Evolutionary conservation across 1,140 invertebrate species (phyloP), one percentile per base, ranked within the genome.

Genomic region (Drosophila bipectinata): DNA sequence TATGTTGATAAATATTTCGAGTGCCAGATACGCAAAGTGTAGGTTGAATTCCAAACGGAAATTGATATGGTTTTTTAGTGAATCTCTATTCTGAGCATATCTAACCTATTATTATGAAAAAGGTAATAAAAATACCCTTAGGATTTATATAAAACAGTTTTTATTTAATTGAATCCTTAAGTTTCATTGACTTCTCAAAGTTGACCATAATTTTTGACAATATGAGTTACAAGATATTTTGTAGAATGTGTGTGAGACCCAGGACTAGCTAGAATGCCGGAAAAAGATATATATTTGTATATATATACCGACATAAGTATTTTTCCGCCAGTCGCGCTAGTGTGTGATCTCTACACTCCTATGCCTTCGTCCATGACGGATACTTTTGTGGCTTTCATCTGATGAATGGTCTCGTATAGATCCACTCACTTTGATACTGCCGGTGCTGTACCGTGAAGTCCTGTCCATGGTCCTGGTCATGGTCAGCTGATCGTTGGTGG

Each of bases 1-100:
- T 9, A 57, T 69, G 67, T 49, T 57, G 15, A 48, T 57, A 37
- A 69, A 57, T 69, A 69, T 49, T 59, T 47, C 15, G 18, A 44
- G 59, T 49, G 14, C 39, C 49, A 37, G 8, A 2, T 7, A 21
- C n/a, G 21, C 8, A 4, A n/a, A n/a, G 15, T 18, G 15, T 21
- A 2, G 15, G 34, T 41, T 41, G 21, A 21, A 21, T 21, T 21
- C 21, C 21, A 21, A 21, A 37, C n/a, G 34, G 5, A 28, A 28
- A 28, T 0, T 28, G 26, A 28, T 28, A 28, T 4, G 4, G 6
- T 28, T 21, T 10, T 10, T 8, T 7, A 6, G 28, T 30, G 4
- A 30, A 30, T 30, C 28, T 30, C 5, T 30, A 30, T 30, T 30
- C 4, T 5, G 8, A 21, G n/a, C n/a, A n/a, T n/a, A n/a, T n/a